phyloP scores from a whole-genome alignment of 2,797 vertebrate species.

The Chiroxiphia lanceolata region DNA sequence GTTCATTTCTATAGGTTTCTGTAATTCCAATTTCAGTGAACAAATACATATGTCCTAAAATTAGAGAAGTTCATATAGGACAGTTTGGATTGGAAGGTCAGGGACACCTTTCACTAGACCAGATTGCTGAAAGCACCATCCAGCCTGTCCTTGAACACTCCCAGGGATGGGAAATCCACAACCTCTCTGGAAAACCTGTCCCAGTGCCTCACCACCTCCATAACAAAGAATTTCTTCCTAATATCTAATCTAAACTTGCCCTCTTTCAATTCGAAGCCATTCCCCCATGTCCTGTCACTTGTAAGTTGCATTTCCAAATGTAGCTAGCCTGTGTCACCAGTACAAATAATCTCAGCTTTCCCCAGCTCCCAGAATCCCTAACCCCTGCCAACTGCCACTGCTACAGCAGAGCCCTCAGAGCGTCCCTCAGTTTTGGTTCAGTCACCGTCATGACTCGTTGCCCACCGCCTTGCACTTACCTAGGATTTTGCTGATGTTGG shows the following conservation, averaged over 20 bases:
- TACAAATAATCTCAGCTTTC: background rate
- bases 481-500: slow-evolving; percentile 99
- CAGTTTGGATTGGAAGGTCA: background rate
- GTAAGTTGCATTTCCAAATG: background rate
- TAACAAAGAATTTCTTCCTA: fast-evolving
- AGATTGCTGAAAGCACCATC: background rate
- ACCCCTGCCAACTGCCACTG: background rate
- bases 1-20: background rate
- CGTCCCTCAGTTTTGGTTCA: background rate
- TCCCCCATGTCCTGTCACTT: too few species aligned
- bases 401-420: background rate
- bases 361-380: background rate
- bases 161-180: background rate
- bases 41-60: background rate
- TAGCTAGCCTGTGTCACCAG: background rate
- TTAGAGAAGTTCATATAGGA: background rate
- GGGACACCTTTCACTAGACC: background rate
- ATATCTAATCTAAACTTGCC: background rate
- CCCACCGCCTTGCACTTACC: slow-evolving; percentile 78
- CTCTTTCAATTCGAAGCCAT: background rate
- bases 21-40: background rate
- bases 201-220: too few species aligned
- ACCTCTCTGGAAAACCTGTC: fast-evolving
- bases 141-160: fast-evolving
- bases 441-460: background rate